Evolutionary conservation across 2,888 invertebrate genomes (phyloP).

Genomic region (Phengaris alcon): DNA sequence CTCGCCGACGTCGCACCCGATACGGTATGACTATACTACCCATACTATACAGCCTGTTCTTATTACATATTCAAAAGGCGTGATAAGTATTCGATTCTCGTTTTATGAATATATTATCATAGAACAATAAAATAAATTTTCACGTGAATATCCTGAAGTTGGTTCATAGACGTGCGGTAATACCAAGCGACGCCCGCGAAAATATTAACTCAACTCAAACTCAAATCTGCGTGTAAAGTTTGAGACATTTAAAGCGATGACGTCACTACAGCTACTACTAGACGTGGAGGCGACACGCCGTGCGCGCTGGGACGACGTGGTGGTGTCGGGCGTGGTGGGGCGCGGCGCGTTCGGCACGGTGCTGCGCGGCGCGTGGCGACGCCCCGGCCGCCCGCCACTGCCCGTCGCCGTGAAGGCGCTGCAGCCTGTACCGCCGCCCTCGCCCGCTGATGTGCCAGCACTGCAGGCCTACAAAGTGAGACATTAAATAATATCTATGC

Average conservation of each 20-base stretch:
- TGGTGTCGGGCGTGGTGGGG: conserved; percentile 87
- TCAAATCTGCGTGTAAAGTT: no score
- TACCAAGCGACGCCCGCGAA: no score
- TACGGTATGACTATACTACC: conserved; percentile 77
- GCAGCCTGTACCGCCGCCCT: conserved; percentile 93
- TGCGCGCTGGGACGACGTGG: conserved; percentile 90
- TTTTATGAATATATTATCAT: no score
- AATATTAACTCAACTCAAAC: no score
- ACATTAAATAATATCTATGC: no score
- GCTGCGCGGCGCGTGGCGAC: conserved; percentile 86
- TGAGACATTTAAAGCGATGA: background rate
- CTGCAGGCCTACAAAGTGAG: conserved; percentile 64
- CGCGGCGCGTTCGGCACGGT: conserved; percentile 99
- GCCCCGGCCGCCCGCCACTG: conserved; percentile 53
- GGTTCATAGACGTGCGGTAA: no score
- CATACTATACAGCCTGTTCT: no score
- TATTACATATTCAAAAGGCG: no score
- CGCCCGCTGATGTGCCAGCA: conserved; percentile 46
- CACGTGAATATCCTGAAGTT: no score
- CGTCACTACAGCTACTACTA: conserved; percentile 82
- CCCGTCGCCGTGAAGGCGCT: conserved; percentile 94
- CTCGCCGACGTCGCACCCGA: conserved; percentile 94
- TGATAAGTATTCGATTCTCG: no score
- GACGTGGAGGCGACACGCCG: conserved; percentile 91
- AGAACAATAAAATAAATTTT: no score